Evolutionary conservation across 2,797 vertebrate genomes (phyloP).

Genomic region (Garrulus glandarius): DNA sequence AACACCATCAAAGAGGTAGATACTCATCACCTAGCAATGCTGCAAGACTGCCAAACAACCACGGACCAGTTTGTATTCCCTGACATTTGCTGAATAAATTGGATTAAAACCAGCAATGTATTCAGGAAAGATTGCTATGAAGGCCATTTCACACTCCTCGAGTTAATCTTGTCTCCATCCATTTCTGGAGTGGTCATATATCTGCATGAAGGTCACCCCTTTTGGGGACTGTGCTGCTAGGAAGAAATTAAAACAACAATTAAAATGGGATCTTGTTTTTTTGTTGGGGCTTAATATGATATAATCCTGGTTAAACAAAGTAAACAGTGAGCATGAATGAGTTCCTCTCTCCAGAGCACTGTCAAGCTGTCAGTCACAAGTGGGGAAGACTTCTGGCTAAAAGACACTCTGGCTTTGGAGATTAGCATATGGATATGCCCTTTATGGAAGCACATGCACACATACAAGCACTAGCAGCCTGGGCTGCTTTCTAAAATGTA

Average conservation of each 20-base stretch:
- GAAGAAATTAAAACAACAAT: slow-evolving; percentile 31
- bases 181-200: not conserved
- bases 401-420: not conserved
- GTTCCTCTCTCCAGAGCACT: not conserved
- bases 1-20: not conserved
- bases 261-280: not conserved
- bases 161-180: not conserved
- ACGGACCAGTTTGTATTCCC: not conserved
- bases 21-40: not conserved
- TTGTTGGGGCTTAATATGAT: not conserved
- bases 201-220: slow-evolving; percentile 7
- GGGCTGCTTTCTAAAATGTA: not conserved
- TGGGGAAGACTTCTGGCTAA: slow-evolving; percentile 32
- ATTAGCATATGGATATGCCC: slow-evolving; percentile 34
- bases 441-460: not conserved
- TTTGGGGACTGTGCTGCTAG: not conserved
- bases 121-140: not conserved
- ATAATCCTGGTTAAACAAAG: slow-evolving; percentile 18
- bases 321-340: not conserved
- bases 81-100: not conserved
- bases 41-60: not conserved
- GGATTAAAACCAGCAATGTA: not conserved
- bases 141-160: not conserved
- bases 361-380: slow-evolving; percentile 18
- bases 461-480: not conserved